Evolutionary conservation across 2,888 invertebrate genomes (phyloP), one percentile per base, ranked within the genome.

Genomic region (Callyntrura guangdongensis): DNA sequence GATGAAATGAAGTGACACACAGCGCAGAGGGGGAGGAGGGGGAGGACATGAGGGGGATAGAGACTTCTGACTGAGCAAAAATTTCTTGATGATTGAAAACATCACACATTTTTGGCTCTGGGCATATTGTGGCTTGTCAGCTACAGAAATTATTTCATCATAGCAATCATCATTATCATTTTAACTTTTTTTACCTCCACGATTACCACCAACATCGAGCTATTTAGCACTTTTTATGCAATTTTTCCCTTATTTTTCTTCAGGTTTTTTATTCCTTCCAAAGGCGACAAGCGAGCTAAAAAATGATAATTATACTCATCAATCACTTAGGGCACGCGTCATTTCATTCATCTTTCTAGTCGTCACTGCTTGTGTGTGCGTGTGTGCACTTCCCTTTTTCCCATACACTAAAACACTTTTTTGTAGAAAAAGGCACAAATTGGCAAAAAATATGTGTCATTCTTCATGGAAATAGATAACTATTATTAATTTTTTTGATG

Each of bases 231-330:
- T 74, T 74, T 69, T 74, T 74, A 74, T 74, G 74, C 74, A 74
- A 49, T 49, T 49, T 49, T 22, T 49, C 17, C 47, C 47, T 47
- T 74, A 47, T 74, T 74, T 74, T 74, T 47, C 74, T 20, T 49
- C 22, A 17, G 17, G 45, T 45, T 45, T 72, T 72, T 72, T 47
- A 9, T n/a, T n/a, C 36, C 6, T 36, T 36, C 72, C 17, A 17
- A 36, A 74, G 74, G 74, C 74, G 74, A 74, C 74, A 69, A 49
- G 47, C 47, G 49, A 74, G 20, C 74, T 74, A 22, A 74, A 74
- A 74, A 74, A 74, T 49, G 74, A 49, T 74, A 74, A 74, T 74
- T 74, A 49, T 20, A 74, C 49, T 74, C 74, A 74, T 74, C 74
- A 74, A 74, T 74, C 74, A 74, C 74, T 74, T 17, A 74, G 49